phyloP scores from a whole-genome alignment of 2,113 vertebrate genomes.

The Cryptomyrus ogoouensis region DNA sequence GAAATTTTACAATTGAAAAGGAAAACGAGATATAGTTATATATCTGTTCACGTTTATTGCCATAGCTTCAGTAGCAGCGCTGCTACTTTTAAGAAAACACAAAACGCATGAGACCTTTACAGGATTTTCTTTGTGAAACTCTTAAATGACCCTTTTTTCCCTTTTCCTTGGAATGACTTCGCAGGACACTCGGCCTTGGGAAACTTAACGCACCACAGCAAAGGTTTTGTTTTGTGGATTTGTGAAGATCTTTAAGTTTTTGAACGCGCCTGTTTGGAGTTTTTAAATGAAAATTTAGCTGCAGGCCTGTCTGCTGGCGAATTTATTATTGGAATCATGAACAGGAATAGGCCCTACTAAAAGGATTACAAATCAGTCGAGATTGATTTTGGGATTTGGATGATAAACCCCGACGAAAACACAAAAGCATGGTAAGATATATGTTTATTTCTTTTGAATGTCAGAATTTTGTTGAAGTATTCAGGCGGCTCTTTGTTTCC shows the following conservation, averaged over 20 bases:
- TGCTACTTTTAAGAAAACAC: neutral
- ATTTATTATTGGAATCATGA: neutral
- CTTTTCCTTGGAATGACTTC: neutral
- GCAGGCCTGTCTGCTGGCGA: neutral
- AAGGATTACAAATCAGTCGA: constrained; percentile 15
- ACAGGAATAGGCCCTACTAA: neutral
- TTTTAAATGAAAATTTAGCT: neutral
- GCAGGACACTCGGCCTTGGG: neutral
- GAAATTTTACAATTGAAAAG: neutral
- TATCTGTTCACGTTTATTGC: neutral
- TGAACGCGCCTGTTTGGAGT: neutral
- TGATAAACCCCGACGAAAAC: neutral
- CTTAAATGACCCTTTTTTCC: no score
- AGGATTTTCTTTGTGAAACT: neutral
- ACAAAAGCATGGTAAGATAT: neutral
- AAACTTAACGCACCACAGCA: neutral
- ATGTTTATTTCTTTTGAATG: neutral
- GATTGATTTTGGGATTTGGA: neutral
- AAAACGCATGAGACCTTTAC: neutral
- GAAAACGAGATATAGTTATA: neutral
- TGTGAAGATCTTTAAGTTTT: neutral
- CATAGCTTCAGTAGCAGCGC: neutral
- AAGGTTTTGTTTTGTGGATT: neutral
- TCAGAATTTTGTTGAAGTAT: neutral
- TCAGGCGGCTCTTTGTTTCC: neutral